Evolutionary conservation across 2,113 vertebrate genomes (phyloP), one percentile per base, ranked within the genome.

Genomic region (Aptenodytes forsteri): DNA sequence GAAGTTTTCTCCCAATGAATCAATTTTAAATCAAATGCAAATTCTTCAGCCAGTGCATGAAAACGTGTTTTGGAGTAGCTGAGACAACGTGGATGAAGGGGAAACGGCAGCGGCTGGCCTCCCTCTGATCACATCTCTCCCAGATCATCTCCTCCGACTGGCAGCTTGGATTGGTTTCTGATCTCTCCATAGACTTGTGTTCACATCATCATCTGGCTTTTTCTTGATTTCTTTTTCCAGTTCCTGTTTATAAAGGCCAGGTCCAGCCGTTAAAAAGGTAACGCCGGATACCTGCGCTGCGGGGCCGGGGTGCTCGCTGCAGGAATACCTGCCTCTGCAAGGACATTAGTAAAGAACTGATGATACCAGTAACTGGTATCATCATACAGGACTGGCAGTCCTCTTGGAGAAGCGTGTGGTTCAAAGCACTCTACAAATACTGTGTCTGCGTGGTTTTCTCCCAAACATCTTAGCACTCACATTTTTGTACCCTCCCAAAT

Each of bases 41-140:
- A 58, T 50, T 42, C 20, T 23, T 47, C 56, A 71, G 12, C 29
- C 44, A 36, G 36, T 6, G 25, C 54, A 52, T 7, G 36, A 40
- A 62, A 70, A 54, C 1, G 2, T 61, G 21, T 38, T 80, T 64
- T 10, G 2, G 52, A n/a, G 44, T 10, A 67, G 62, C 27, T 27
- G 38, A 21, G 56, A 27, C 8, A 11, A 21, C 2, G 12, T 13
- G 46, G 65, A 47, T 23, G 56, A 46, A 61, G 10, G 5, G 13
- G 25, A 30, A 87, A 34, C 0, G 3, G 62, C 3, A 3, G 62
- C 0, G 0, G 8, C 23, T 7, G 17, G 20, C 16, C 38, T 52
- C 21, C 50, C 47, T 47, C 25, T 25, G 49, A 38, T 25, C 22
- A 2, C 55, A 2, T 15, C 56, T 61, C 73, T 36, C 46, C 49